These are phyloP conservation scores for Papilio elwesi DNA, from an alignment of 2,888 invertebrate genomes.

Conservation along the genomic window DNA sequence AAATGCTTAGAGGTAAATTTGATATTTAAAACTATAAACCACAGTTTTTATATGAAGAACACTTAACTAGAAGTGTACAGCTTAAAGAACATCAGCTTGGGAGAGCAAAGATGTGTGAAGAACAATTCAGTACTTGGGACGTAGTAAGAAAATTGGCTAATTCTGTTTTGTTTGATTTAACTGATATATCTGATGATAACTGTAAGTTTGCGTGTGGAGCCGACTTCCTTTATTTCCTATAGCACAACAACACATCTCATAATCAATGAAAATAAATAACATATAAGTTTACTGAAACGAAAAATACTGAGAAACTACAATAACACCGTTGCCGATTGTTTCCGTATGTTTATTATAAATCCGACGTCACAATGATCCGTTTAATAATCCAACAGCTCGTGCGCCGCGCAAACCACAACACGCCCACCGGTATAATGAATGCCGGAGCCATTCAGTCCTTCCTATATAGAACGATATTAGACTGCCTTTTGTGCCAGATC, in stretches of 20 bases:
- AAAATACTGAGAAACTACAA: slow-evolving; percentile 42
- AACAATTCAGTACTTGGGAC: too few species aligned
- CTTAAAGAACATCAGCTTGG: too few species aligned
- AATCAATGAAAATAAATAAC: neutral
- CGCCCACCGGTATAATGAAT: slow-evolving; percentile 36
- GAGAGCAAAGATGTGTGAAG: too few species aligned
- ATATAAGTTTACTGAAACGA: neutral
- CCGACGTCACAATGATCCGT: slow-evolving; percentile 48
- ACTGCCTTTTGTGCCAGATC: neutral
- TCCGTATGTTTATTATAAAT: slow-evolving; percentile 51
- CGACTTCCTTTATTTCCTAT: slow-evolving; percentile 20
- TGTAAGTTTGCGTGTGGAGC: neutral
- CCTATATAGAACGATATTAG: slow-evolving; percentile 34
- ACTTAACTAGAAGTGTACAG: too few species aligned
- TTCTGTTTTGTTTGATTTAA: too few species aligned
- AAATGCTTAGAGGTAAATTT: neutral
- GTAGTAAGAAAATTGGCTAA: too few species aligned
- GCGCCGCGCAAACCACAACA: slow-evolving; percentile 44
- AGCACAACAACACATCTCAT: neutral
- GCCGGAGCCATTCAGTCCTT: slow-evolving; percentile 27
- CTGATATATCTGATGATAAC: neutral
- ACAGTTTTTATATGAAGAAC: too few species aligned
- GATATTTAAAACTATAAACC: too few species aligned
- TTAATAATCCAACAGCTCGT: slow-evolving; percentile 51
- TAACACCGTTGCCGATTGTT: slow-evolving; percentile 48